Conservation (phyloP, 2,888 invertebrate species). For the Eupithecia vulgata region DNA sequence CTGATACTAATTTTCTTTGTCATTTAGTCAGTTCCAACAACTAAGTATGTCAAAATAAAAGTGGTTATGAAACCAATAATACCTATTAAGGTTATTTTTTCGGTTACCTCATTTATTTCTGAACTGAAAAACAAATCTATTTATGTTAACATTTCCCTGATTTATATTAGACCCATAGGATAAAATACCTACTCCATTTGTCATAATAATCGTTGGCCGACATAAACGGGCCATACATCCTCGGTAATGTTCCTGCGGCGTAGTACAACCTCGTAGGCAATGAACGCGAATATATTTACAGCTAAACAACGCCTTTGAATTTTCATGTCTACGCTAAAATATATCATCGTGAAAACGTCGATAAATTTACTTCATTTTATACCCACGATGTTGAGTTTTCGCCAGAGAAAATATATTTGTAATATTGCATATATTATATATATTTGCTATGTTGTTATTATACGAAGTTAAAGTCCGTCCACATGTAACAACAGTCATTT, state of each 20-base stretch:
- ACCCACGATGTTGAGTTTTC: not conserved
- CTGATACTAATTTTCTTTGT: too few relatives aligned
- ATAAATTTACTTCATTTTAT: constrained; percentile 1
- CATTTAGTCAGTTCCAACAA: too few relatives aligned
- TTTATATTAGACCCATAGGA: not conserved
- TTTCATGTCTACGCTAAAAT: constrained; percentile 12
- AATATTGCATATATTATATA: not conserved
- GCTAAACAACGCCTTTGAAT: constrained; percentile 15
- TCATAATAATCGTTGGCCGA: constrained; percentile 28
- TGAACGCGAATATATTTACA: constrained; percentile 22
- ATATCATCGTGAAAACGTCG: not conserved
- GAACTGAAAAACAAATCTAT: not conserved
- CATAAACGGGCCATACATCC: constrained; percentile 27
- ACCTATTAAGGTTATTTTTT: not conserved
- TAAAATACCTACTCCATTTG: constrained; percentile 14
- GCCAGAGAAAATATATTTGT: not conserved
- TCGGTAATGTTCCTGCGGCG: not conserved
- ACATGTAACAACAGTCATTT: not conserved
- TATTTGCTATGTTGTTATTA: too few relatives aligned
- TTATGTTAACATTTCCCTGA: not conserved
- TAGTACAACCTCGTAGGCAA: constrained; percentile 16
- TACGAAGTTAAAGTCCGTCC: too few relatives aligned
- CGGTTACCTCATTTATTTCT: not conserved
- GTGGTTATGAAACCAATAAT: too few relatives aligned
- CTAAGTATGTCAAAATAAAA: too few relatives aligned